Conservation (phyloP, 2,797 vertebrate species). For the Semaprochilodus insignis region DNA sequence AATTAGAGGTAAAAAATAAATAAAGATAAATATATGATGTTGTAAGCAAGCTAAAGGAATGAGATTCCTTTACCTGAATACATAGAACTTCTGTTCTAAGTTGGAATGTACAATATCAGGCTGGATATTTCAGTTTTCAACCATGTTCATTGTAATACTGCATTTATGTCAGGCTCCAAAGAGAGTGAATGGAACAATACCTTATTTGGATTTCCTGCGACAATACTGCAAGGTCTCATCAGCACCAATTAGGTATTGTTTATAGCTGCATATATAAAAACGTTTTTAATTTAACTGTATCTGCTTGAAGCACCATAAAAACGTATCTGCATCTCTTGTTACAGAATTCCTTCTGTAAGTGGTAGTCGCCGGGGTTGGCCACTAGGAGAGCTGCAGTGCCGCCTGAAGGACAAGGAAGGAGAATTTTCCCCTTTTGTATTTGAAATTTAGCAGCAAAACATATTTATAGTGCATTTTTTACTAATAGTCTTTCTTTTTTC, state of each 20-base stretch:
- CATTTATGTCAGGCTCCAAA: constrained; percentile 45
- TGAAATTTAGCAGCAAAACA: neutral
- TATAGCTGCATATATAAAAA: neutral
- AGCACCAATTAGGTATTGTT: constrained; percentile 41
- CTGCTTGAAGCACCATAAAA: neutral
- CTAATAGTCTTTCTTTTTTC: constrained; percentile 7
- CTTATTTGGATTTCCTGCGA: constrained; percentile 56
- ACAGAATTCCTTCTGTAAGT: constrained; percentile 36
- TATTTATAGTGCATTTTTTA: neutral
- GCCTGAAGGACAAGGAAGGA: constrained; percentile 55
- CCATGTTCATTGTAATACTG: neutral
- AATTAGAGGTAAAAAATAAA: too few relatives aligned
- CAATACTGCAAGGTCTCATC: constrained; percentile 53
- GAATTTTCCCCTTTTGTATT: neutral
- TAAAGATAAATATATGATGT: neutral
- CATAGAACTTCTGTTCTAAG: too few relatives aligned
- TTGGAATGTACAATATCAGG: too few relatives aligned
- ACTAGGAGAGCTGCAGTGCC: constrained; percentile 54
- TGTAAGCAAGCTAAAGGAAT: neutral
- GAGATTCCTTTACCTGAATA: too few relatives aligned
- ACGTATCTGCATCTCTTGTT: neutral
- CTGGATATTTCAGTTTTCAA: neutral
- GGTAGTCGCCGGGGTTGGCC: constrained; percentile 20
- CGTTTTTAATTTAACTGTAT: neutral
- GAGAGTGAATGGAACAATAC: constrained; percentile 51